A percentile compares a stretch with the other conserved stretches of the same genome.
Evolutionary conservation across 2,797 vertebrate species (phyloP).

Genomic region (Periophthalmus magnuspinnatus): DNA sequence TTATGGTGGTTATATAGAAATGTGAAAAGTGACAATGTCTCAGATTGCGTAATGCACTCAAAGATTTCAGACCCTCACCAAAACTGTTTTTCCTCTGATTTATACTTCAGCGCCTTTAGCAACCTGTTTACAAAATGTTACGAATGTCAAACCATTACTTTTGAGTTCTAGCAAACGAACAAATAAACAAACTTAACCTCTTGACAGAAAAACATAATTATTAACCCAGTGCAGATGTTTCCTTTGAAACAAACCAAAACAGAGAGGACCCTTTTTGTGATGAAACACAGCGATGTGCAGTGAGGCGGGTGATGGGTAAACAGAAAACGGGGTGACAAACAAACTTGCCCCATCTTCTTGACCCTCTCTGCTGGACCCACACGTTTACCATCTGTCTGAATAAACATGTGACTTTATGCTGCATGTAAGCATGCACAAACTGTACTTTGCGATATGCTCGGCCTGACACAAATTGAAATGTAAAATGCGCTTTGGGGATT

Average conservation of each 20-base stretch:
- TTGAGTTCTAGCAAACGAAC: not conserved
- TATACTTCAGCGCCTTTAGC: not conserved
- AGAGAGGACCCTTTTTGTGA: not conserved
- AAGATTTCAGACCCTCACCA: not conserved
- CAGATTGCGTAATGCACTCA: not conserved
- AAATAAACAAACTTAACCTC: conserved; percentile 4
- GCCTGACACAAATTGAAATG: conserved; percentile 12
- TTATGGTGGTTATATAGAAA: not conserved
- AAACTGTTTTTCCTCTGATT: not conserved
- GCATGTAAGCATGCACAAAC: not conserved
- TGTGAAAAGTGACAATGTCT: too few relatives aligned
- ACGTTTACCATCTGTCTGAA: conserved; percentile 12
- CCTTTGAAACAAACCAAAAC: not conserved
- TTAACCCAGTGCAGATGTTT: not conserved
- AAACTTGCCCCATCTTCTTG: not conserved
- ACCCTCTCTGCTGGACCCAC: conserved; percentile 1
- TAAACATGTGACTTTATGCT: not conserved
- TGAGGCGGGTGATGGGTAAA: not conserved
- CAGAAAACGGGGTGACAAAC: conserved; percentile 6
- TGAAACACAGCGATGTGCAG: not conserved
- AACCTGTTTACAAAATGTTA: not conserved
- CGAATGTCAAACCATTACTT: not conserved
- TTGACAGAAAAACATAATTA: not conserved
- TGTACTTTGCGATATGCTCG: not conserved
- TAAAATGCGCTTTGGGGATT: conserved; percentile 13